These are phyloP conservation scores for Benitochromis conjunctus DNA, from an alignment of 2,113 vertebrate species.

Conservation along the genomic window DNA sequence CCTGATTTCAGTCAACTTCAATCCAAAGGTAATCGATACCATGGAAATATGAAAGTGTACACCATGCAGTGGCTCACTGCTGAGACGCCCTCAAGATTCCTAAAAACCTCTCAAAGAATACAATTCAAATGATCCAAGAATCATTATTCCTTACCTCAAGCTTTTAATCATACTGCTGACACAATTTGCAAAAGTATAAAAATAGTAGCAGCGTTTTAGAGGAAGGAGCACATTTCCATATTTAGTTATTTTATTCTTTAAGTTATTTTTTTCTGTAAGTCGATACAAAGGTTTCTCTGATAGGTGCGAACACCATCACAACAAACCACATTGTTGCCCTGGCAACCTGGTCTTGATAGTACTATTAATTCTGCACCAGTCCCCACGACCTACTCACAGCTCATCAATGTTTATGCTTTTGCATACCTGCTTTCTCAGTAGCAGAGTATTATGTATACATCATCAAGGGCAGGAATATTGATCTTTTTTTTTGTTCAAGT, in stretches of 20 bases:
- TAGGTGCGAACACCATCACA: not conserved
- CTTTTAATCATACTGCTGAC: not conserved
- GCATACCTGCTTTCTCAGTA: not conserved
- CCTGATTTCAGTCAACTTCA: conserved; percentile 81
- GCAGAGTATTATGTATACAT: not conserved
- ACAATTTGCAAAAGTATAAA: not conserved
- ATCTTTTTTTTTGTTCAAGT: not conserved
- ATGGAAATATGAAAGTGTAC: not conserved
- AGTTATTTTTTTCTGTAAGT: not conserved
- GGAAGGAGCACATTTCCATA: not conserved
- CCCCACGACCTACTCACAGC: not conserved
- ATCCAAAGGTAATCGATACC: conserved; percentile 65
- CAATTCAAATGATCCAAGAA: not conserved
- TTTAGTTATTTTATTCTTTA: not conserved
- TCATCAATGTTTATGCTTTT: not conserved
- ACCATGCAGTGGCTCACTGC: not conserved
- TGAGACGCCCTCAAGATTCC: not conserved
- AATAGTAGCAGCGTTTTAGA: not conserved
- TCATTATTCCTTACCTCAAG: not conserved
- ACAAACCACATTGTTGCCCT: not conserved
- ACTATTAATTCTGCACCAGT: not conserved
- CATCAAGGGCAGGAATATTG: not conserved
- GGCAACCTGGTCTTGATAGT: not conserved
- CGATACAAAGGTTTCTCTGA: not conserved
- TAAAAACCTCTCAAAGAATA: not conserved